Conservation (phyloP, 1,140 invertebrate genomes). For the Caerostris extrusa region DNA sequence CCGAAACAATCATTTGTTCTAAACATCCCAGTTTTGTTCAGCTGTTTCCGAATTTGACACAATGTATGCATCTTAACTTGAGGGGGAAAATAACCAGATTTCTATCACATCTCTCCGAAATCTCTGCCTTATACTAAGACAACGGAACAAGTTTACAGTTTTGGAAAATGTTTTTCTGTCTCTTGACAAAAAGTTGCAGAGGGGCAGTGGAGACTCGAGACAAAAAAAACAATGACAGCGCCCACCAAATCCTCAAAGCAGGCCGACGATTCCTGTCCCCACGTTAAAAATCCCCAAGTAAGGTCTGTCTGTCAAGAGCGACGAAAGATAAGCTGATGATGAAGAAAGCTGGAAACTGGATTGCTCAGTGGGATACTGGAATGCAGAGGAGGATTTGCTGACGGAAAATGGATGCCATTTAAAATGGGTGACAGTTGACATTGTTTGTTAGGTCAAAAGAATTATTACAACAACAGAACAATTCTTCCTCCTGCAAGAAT, state of each 20-base stretch:
- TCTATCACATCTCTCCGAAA: background rate
- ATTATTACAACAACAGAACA: too few relatives aligned
- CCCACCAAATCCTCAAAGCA: constrained; percentile 28
- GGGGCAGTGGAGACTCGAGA: background rate
- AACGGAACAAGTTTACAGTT: background rate
- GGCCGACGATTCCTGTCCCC: background rate
- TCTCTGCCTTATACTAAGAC: background rate
- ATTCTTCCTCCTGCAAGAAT: too few relatives aligned
- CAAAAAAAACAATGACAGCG: background rate
- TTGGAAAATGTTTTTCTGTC: background rate
- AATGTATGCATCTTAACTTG: background rate
- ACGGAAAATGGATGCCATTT: background rate
- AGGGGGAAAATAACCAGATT: background rate
- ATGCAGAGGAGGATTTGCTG: background rate
- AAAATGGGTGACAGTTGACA: background rate
- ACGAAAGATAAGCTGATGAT: constrained; percentile 1
- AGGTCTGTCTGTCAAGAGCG: constrained; percentile 31
- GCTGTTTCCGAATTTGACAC: background rate
- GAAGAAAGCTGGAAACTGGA: background rate
- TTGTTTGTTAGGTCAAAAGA: background rate
- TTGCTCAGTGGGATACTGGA: background rate
- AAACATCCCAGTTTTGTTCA: background rate
- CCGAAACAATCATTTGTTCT: background rate
- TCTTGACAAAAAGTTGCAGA: background rate
- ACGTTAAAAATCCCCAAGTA: background rate